Percentiles rank a stretch among this genome's conserved stretches.
Conservation (phyloP, 2,888 invertebrate genomes). For the Napeogenes sylphis region DNA sequence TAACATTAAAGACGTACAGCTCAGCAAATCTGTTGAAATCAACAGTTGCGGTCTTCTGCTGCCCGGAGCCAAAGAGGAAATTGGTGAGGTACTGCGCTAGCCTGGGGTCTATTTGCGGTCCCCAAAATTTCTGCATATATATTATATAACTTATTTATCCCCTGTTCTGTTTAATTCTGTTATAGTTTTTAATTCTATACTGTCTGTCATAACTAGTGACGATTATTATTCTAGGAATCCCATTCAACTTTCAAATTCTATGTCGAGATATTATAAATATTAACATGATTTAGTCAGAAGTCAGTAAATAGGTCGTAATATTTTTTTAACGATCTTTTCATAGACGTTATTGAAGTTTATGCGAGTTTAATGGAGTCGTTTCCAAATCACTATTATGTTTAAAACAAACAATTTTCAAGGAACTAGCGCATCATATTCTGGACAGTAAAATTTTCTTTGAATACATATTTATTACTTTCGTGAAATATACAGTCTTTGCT, state of each 20-base stretch:
- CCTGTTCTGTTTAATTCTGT: no score
- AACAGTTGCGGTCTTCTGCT: slow-evolving; percentile 67
- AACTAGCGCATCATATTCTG: background rate
- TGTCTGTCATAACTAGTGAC: no score
- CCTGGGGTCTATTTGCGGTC: slow-evolving; percentile 81
- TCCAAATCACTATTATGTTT: background rate
- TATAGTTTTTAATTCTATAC: no score
- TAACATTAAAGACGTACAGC: slow-evolving; percentile 82
- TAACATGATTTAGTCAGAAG: slow-evolving; percentile 7
- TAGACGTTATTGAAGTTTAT: slow-evolving; percentile 21
- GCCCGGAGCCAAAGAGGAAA: slow-evolving; percentile 80
- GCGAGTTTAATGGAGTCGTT: slow-evolving; percentile 17
- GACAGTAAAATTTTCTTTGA: no score
- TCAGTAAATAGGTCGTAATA: slow-evolving; percentile 16
- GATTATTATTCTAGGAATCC: background rate
- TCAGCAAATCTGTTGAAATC: slow-evolving; percentile 82
- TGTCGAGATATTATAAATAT: slow-evolving; percentile 9
- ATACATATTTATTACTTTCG: no score
- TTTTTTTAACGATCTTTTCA: slow-evolving; percentile 15
- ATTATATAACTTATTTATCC: background rate
- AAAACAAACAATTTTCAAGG: background rate
- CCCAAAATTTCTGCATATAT: slow-evolving; percentile 81
- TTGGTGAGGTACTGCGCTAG: slow-evolving; percentile 82
- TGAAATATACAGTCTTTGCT: no score
- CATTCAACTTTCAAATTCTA: background rate